A percentile compares a stretch with the other conserved stretches of the same genome.
These are phyloP conservation scores for Coelinius sp. DNA, from an alignment of 2,888 invertebrate species.

Conservation along the genomic window DNA sequence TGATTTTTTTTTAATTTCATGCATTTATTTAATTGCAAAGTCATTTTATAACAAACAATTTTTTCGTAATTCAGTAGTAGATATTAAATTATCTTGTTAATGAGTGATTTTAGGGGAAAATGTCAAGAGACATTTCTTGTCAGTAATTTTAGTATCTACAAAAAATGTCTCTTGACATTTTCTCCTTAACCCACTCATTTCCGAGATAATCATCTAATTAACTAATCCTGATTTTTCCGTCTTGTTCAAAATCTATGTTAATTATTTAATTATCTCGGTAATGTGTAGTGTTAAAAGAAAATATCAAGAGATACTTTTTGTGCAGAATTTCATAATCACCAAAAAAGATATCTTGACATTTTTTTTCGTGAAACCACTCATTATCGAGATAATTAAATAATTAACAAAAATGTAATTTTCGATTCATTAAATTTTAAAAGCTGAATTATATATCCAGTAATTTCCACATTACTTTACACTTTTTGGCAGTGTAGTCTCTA, in stretches of 20 bases:
- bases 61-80: neutral
- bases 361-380: neutral
- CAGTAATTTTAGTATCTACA: neutral
- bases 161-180: neutral
- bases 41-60: neutral
- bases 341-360: neutral
- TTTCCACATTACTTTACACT: slow-evolving; percentile 9
- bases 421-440: neutral
- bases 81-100: neutral
- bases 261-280: neutral
- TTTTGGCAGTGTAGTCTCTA: slow-evolving; percentile 3
- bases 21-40: neutral
- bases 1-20: neutral
- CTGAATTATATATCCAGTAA: neutral
- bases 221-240: too few species aligned
- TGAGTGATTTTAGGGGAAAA: neutral
- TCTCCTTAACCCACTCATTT: neutral
- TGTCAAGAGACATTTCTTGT: neutral
- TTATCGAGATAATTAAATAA: neutral
- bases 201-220: neutral
- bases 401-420: neutral
- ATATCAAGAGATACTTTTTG: neutral
- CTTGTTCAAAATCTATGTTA: too few species aligned
- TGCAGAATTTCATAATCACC: neutral
- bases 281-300: neutral